phyloP scores from a whole-genome alignment of 2,888 invertebrate species.

The Apodemia zela region DNA sequence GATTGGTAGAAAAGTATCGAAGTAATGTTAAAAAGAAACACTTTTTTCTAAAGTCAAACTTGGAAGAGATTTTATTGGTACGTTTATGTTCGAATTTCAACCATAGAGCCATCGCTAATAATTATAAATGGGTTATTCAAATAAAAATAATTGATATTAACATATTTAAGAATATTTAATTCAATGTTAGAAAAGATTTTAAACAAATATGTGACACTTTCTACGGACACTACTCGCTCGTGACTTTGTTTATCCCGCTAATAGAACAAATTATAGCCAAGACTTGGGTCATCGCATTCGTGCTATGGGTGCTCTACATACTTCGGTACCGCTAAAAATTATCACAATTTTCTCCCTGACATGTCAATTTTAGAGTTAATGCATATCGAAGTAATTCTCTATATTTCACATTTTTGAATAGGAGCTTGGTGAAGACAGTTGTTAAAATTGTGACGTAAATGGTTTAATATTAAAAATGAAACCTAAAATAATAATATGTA shows the following conservation, averaged over 20 bases:
- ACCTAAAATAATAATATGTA: slow-evolving; percentile 37
- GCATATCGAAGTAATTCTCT: slow-evolving; percentile 31
- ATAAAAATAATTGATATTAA: too few relatives aligned
- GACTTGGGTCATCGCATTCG: slow-evolving; percentile 57
- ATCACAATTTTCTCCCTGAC: slow-evolving; percentile 58
- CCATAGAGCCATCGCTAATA: too few relatives aligned
- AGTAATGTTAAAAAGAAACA: too few relatives aligned
- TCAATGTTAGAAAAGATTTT: slow-evolving; percentile 43
- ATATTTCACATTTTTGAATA: slow-evolving; percentile 55
- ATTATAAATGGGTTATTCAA: too few relatives aligned
- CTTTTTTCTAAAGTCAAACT: too few relatives aligned
- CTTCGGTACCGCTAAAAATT: slow-evolving; percentile 72
- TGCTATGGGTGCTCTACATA: slow-evolving; percentile 64
- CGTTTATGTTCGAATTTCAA: too few relatives aligned
- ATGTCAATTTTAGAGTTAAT: slow-evolving; percentile 46
- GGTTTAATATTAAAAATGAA: slow-evolving; percentile 52
- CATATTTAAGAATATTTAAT: neutral
- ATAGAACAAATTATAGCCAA: slow-evolving; percentile 65
- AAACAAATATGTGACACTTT: slow-evolving; percentile 74
- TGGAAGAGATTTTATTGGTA: too few relatives aligned
- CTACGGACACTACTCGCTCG: slow-evolving; percentile 45
- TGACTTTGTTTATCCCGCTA: slow-evolving; percentile 62
- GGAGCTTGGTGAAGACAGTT: slow-evolving; percentile 49
- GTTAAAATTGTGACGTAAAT: slow-evolving; percentile 42
- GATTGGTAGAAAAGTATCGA: too few relatives aligned